Conservation (phyloP, 1,140 invertebrate species). For the fruit fly (Drosophila melanogaster) region DNA sequence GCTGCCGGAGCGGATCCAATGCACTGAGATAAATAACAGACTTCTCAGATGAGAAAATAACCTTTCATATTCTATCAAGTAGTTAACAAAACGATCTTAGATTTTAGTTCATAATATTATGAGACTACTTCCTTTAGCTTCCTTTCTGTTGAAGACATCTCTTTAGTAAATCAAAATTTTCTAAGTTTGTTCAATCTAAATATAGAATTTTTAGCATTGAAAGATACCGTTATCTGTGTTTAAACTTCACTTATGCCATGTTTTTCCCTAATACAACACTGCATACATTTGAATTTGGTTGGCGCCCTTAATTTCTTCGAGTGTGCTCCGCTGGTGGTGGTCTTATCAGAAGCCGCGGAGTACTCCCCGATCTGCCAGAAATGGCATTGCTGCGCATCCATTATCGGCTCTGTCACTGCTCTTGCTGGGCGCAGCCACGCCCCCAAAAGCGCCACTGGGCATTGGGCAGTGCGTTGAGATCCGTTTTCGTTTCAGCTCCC, state of each 20-base stretch:
- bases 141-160: too few relatives aligned
- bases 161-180: too few relatives aligned
- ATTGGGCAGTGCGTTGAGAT: conserved; percentile 54
- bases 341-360: conserved; percentile 81
- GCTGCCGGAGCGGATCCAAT: conserved; percentile 10
- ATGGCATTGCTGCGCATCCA: conserved; percentile 80
- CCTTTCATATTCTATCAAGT: too few relatives aligned
- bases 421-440: conserved; percentile 35
- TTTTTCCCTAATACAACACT: too few relatives aligned
- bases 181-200: too few relatives aligned
- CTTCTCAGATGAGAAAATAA: too few relatives aligned
- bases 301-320: neutral
- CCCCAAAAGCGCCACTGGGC: conserved; percentile 67
- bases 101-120: too few relatives aligned
- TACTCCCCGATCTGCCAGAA: conserved; percentile 77
- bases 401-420: conserved; percentile 77
- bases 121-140: too few relatives aligned
- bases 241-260: too few relatives aligned
- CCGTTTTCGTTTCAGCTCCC: neutral
- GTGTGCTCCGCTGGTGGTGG: conserved; percentile 55
- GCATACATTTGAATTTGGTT: neutral
- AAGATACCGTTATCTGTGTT: too few relatives aligned
- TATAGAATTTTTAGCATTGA: too few relatives aligned
- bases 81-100: too few relatives aligned
- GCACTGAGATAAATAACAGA: neutral